These are phyloP conservation scores for Tangara arthus DNA, from an alignment of 2,797 vertebrate species.

Conservation along the genomic window DNA sequence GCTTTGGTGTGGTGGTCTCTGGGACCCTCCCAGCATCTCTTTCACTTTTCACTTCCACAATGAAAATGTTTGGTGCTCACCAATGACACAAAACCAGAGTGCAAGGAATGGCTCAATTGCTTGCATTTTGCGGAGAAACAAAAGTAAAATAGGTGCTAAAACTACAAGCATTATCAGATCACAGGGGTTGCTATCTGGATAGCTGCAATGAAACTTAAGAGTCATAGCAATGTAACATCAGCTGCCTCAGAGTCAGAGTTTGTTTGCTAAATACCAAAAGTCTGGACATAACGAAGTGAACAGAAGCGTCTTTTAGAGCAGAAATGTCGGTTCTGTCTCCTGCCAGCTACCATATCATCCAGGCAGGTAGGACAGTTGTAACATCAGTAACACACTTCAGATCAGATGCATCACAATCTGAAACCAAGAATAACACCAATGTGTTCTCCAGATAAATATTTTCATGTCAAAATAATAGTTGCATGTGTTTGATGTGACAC, in stretches of 20 bases:
- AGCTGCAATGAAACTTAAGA: neutral
- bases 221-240: neutral
- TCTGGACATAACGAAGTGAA: neutral
- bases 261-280: neutral
- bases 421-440: neutral
- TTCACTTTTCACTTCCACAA: accelerated
- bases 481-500: accelerated
- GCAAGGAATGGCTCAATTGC: neutral
- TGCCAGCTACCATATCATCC: neutral
- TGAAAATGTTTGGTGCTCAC: neutral
- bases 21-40: neutral
- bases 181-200: neutral
- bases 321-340: neutral
- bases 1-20: neutral
- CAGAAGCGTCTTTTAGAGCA: neutral
- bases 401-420: neutral
- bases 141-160: neutral
- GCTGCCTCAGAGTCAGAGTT: neutral
- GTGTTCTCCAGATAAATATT: neutral
- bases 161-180: neutral
- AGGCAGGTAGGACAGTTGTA: neutral
- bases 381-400: neutral
- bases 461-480: neutral
- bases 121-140: neutral
- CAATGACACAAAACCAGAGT: neutral